Evolutionary conservation across 2,888 invertebrate genomes (phyloP), one percentile per base, ranked within the genome.

Genomic region (Geophilus truncorum): DNA sequence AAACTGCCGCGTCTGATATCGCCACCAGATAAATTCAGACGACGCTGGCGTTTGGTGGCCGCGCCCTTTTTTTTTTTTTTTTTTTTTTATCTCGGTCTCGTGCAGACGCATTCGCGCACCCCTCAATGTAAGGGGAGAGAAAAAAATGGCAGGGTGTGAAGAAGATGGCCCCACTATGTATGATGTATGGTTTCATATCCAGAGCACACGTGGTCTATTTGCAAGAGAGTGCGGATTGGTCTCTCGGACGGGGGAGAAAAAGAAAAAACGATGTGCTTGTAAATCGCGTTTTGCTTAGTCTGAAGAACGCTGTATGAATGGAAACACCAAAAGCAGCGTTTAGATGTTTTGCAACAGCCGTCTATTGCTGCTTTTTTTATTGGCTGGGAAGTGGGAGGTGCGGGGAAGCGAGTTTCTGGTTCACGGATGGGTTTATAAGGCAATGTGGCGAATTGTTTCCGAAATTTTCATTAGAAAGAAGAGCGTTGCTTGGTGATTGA

Each of bases 181-280:
- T 70, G 70, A 70, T 70, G 70, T 70, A 70, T 70, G 70, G 70
- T 70, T 70, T 70, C 70, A 70, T 70, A 70, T 70, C 70, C 70
- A 70, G 25, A 70, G 70, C 70, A 70, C 70, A 70, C 70, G 45
- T 45, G 45, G 45, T 45, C 45, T 23, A 25, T 25, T 70, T 70
- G 70, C 70, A 70, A 70, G 70, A 25, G 70, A 25, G 70, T 25
- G 70, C 57, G 23, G 57, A 62, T n/a, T n/a, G 45, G 12, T 45
- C 45, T 45, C 15, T 45, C 45, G 45, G 15, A 45, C 3, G 18
- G 18, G 4, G 15, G 15, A 70, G n/a, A 70, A 23, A 23, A 25
- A 12, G n/a, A n/a, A 23, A 28, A 70, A 70, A 28, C 10, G 57
- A 62, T 18, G 57, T 62, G 70, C 70, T 25, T 28, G 70, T 70